Evolutionary conservation across 2,888 invertebrate genomes (phyloP), one percentile per base, ranked within the genome.

Genomic region (Andrena haemorrhoa): DNA sequence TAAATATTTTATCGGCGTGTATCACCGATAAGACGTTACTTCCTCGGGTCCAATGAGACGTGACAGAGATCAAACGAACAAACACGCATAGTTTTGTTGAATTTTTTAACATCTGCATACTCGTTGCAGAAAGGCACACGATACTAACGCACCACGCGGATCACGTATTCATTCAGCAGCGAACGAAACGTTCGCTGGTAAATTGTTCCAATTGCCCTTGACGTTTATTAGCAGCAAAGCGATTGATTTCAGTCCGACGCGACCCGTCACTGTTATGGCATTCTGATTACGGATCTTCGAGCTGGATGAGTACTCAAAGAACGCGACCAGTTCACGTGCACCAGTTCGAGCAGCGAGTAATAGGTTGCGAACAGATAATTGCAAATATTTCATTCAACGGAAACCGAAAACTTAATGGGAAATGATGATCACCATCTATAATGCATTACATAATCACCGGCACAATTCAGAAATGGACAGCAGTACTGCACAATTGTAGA

Each of bases 51-150:
- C 26, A 56, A 20, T 26, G 26, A 5, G 12, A 16, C 2, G 16
- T 26, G 23, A 23, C 5, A 7, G n/a, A 35, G n/a, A 35, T 56
- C 26, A n/a, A 26, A 26, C 16, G 23, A 23, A 56, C 16, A 0
- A 29, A 31, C 41, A 6, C 1, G 31, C 16, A 20, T 23, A 31
- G 61, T 16, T 71, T 16, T 71, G 20, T 12, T 49, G 61, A 61
- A 47, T 71, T 60, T 71, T 71, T 71, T 41, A 31, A 71, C 41
- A 71, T 58, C 31, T 12, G 12, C 41, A 41, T 61, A 31, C 31
- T 71, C 61, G 71, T 71, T 61, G 61, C 61, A 16, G 41, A 61
- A 16, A 23, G 16, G 29, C 16, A 60, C 29, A 58, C 60, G 7
- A 29, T 58, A 58, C 35, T 10, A 26, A 68, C 16, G 51, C 53